Evolutionary conservation across 2,888 invertebrate genomes (phyloP), one percentile per base, ranked within the genome.

Genomic region (Hecatera dysodea): DNA sequence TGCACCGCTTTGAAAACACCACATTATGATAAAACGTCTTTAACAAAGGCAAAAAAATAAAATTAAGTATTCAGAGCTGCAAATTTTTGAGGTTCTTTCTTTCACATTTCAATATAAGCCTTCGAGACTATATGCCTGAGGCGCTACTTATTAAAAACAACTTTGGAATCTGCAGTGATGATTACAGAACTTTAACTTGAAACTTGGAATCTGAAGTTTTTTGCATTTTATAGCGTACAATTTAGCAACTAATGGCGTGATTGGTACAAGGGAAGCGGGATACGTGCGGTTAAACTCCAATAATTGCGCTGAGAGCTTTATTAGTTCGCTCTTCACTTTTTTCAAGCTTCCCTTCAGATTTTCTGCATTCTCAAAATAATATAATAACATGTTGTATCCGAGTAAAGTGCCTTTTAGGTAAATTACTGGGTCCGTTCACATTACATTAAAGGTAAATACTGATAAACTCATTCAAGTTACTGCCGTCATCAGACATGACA

Each of bases 181-280:
- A 86, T 86, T 83, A 83, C 76, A 82, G 72, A 80, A 88, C 77
- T 82, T 85, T 80, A 84, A 82, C 82, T 80, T 84, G 72, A 83
- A 83, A 82, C 55, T 75, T 74, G 67, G 89, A 91, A 90, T 91
- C 85, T 84, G 72, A 85, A 52, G 75, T 86, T 92, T 93, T 93
- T 93, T 93, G 90, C 91, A 91, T 93, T 91, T 91, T 92, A 93
- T 91, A 91, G 82, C 88, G 79, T 89, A 90, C 91, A 93, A 93
- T 93, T 93, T 93, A 89, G 88, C 87, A 76, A 83, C 88, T 91
- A 92, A 93, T 90, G 86, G 90, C 90, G 86, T 88, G 89, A 91
- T 92, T 88, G 91, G 88, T 88, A 90, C 90, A 92, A 85, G 90
- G 80, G 81, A 86, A 88, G 75, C 78, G 55, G 48, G 57, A 60